Evolutionary conservation across 2,113 vertebrate species (phyloP).

Genomic region (Chaetodon trifascialis): DNA sequence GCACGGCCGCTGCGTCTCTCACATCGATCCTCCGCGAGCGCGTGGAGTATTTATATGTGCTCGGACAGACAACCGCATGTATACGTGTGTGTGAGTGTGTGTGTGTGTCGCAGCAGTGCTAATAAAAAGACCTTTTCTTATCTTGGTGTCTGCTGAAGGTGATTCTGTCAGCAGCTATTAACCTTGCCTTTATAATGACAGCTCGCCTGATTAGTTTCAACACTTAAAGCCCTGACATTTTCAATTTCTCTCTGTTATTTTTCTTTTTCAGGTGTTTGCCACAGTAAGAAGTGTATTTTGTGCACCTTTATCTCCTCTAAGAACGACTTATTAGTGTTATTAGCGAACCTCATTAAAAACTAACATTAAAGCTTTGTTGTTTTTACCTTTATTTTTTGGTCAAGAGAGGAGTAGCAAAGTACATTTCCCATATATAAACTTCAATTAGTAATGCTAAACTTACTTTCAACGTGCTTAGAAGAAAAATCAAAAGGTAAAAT

Average conservation of each 20-base stretch:
- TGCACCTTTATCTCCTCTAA: slow-evolving; percentile 30
- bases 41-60: slow-evolving; percentile 27
- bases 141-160: slow-evolving; percentile 69
- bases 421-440: slow-evolving; percentile 13
- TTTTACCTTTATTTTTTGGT: slow-evolving; percentile 2
- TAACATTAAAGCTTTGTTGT: slow-evolving; percentile 52
- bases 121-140: slow-evolving; percentile 72
- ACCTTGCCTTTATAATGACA: slow-evolving; percentile 74
- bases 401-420: slow-evolving; percentile 18
- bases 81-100: slow-evolving; percentile 69
- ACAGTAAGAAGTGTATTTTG: slow-evolving; percentile 29
- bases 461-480: slow-evolving; percentile 6
- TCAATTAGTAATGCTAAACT: neutral
- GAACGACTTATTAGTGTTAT: slow-evolving; percentile 52
- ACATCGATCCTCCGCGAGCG: slow-evolving; percentile 82
- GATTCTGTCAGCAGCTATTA: slow-evolving; percentile 78
- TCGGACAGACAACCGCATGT: neutral
- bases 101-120: slow-evolving; percentile 77
- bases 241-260: slow-evolving; percentile 50
- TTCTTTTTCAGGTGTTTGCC: slow-evolving; percentile 31
- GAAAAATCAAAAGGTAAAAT: slow-evolving; percentile 33
- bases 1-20: slow-evolving; percentile 80
- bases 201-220: slow-evolving; percentile 73
- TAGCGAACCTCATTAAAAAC: slow-evolving; percentile 35
- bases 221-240: slow-evolving; percentile 72